Percentiles rank a stretch among this genome's conserved stretches.
Evolutionary conservation across 2,113 vertebrate genomes (phyloP).

Genomic region (Sinocyclocheilus grahami): DNA sequence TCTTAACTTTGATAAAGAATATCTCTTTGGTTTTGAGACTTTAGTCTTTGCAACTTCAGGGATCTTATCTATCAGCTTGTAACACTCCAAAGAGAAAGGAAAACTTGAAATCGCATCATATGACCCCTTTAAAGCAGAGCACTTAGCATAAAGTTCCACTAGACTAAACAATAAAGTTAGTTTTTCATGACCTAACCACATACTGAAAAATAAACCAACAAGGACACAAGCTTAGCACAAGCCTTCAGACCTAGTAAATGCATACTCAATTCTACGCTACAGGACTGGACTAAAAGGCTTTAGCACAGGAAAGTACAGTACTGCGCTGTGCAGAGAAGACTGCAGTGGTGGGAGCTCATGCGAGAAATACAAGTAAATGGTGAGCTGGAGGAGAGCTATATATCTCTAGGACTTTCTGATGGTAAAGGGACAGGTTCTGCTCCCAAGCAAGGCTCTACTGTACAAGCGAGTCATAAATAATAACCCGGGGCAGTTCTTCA

Average conservation of each 20-base stretch:
- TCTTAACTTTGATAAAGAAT: no score
- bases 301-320: not conserved
- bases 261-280: not conserved
- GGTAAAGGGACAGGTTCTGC: slow-evolving; percentile 61
- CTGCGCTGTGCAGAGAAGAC: slow-evolving; percentile 49
- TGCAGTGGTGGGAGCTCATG: slow-evolving; percentile 63
- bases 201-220: no score
- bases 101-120: no score
- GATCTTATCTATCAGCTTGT: no score
- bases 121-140: not conserved
- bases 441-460: slow-evolving; percentile 44
- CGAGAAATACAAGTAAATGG: slow-evolving; percentile 75
- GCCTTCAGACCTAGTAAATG: not conserved
- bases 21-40: no score
- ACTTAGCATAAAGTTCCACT: no score
- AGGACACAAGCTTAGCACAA: no score
- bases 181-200: no score
- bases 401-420: slow-evolving; percentile 72
- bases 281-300: not conserved
- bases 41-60: no score
- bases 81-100: no score
- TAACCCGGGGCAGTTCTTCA: slow-evolving; percentile 61
- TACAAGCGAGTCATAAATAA: slow-evolving; percentile 58
- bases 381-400: slow-evolving; percentile 65
- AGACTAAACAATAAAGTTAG: no score